phyloP scores from a whole-genome alignment of 1,140 invertebrate species.

The Theocolax elegans region DNA sequence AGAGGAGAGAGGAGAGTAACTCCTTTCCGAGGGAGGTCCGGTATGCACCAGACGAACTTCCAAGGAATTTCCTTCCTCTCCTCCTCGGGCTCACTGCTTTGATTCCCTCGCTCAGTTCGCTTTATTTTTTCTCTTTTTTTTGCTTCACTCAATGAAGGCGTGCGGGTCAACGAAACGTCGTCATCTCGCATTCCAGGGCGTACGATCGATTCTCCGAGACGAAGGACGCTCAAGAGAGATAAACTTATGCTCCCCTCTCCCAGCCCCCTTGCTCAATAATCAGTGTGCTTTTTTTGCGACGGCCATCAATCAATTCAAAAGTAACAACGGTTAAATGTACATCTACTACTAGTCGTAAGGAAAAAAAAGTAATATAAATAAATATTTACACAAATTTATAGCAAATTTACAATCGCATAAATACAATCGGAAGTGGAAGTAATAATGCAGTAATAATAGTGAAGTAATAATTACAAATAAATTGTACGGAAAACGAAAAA shows the following conservation, averaged over 20 bases:
- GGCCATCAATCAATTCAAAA: constrained; percentile 20
- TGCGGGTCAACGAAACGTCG: constrained; percentile 27
- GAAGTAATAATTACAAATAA: not conserved
- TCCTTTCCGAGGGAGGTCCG: constrained; percentile 32
- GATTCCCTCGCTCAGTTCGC: not conserved
- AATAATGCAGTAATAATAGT: constrained; percentile 19
- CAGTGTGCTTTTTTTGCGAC: not conserved
- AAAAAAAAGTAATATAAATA: too few species aligned
- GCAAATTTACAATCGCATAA: too few species aligned
- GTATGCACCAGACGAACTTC: constrained; percentile 41
- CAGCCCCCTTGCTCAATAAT: not conserved
- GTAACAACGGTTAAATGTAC: too few species aligned
- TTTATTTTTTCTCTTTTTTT: not conserved
- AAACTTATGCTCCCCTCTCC: too few species aligned
- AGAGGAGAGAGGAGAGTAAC: not conserved
- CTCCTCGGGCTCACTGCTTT: not conserved
- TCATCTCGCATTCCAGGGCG: constrained; percentile 17
- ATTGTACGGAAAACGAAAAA: not conserved
- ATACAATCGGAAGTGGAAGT: not conserved
- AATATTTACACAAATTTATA: too few species aligned
- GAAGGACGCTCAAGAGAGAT: not conserved
- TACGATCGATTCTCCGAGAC: constrained; percentile 10
- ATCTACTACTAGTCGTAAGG: too few species aligned
- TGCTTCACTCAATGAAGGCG: constrained; percentile 11
- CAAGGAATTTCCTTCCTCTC: constrained; percentile 36